Evolutionary conservation across 1,140 invertebrate genomes (phyloP), one percentile per base, ranked within the genome.

Genomic region (Sitobion miscanthi): DNA sequence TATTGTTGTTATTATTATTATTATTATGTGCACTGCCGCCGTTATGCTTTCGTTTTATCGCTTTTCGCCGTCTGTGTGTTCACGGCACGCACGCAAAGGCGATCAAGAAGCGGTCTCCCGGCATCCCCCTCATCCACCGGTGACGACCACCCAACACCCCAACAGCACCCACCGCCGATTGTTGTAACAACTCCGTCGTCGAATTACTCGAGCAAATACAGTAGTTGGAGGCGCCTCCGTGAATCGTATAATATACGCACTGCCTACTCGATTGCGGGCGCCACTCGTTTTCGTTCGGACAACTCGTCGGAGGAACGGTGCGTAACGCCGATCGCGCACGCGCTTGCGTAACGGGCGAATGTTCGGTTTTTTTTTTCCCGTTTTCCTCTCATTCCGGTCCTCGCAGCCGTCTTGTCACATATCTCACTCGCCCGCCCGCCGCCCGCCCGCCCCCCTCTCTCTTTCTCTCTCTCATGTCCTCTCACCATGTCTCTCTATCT

Each of bases 41-140:
- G 62, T 91, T 91, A 82, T 83, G 49, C 69, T 91, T 83, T 91
- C 69, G 62, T 91, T 91, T 82, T 91, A 91, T 91, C 83, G 90
- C 69, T 83, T 82, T 91, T 91, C 21, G 90, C 38, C 23, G 30
- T 89, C 35, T 7, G 86, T 5, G 30, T 23, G 3, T 35, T n/a
- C 45, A n/a, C 69, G 82, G 20, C 35, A n/a, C 62, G n/a, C 62
- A 23, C 30, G 45, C 21, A 85, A 9, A 47, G 82, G 69, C 90
- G 82, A 83, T 91, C 90, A 91, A 91, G 45, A 82, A 54, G 52
- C 52, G 52, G 52, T 54, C 21, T 82, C 62, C 20, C 86, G 20
- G 30, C 52, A n/a, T 20, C n/a, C 42, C 90, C 20, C 11, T 30
- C 21, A 14, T 17, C 62, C n/a, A 3, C 35, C 88, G 52, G 25